Evolutionary conservation across 2,113 vertebrate genomes (phyloP).

Genomic region (Coreoperca whiteheadi): DNA sequence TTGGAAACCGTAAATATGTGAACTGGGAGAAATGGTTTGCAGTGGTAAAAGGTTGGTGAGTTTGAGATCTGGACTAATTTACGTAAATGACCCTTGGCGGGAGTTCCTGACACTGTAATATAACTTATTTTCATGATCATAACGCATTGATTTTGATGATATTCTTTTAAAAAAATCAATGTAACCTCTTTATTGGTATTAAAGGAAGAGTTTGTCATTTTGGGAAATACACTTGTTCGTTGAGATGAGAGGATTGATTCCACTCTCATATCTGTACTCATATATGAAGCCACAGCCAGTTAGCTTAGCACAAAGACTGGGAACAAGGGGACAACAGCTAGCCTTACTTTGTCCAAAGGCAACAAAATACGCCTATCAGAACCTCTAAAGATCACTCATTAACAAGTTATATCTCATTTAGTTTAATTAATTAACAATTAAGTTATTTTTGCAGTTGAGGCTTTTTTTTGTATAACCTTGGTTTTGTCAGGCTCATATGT

Average conservation of each 20-base stretch:
- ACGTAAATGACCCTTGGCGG: not conserved
- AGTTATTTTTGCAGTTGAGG: not conserved
- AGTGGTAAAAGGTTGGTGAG: not conserved
- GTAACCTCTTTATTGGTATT: not conserved
- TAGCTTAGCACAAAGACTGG: conserved; percentile 10
- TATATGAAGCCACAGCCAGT: not conserved
- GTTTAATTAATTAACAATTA: too few species aligned
- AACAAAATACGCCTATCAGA: not conserved
- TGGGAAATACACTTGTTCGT: not conserved
- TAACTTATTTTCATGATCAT: not conserved
- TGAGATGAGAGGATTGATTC: not conserved
- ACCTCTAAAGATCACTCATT: not conserved
- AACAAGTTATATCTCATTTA: not conserved
- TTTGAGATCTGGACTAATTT: not conserved
- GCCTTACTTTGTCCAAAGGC: not conserved
- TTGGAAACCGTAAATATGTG: conserved; percentile 36
- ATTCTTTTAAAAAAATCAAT: not conserved
- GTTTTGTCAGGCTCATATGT: not conserved
- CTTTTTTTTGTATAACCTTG: not conserved
- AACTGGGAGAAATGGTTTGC: conserved; percentile 30
- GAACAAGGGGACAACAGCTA: not conserved
- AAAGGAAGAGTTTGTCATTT: not conserved
- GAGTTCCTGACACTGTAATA: not conserved
- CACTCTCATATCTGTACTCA: not conserved
- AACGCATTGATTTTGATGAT: not conserved